Evolutionary conservation across 2,888 invertebrate species (phyloP).

Genomic region (Acrocyrtus sp.): DNA sequence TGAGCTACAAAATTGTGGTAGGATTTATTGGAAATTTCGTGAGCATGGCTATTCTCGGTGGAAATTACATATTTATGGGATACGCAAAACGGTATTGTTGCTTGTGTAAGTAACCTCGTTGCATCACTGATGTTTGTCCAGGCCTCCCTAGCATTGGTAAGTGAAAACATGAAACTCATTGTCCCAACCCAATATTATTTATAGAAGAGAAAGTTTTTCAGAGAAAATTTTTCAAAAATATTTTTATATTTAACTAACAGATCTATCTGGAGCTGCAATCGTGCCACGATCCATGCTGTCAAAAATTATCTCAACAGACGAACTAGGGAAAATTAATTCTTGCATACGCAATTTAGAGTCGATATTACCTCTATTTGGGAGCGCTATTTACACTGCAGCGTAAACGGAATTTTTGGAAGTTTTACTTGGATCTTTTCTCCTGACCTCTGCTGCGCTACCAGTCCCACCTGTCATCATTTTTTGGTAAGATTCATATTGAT

Average conservation of each 20-base stretch:
- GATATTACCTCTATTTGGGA: constrained; percentile 73
- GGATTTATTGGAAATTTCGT: constrained; percentile 61
- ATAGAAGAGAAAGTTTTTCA: neutral
- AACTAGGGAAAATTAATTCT: constrained; percentile 79
- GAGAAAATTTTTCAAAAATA: neutral
- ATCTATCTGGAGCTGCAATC: constrained; percentile 48
- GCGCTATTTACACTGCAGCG: constrained; percentile 74
- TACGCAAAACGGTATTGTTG: constrained; percentile 52
- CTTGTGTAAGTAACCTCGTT: constrained; percentile 36
- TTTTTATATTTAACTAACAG: no score
- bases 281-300: constrained; percentile 78
- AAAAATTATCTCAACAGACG: constrained; percentile 77
- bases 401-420: constrained; percentile 72
- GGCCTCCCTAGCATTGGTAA: constrained; percentile 46
- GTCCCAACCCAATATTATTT: neutral
- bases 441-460: constrained; percentile 71
- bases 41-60: constrained; percentile 55
- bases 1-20: constrained; percentile 58
- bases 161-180: neutral
- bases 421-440: constrained; percentile 73
- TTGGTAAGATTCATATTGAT: constrained; percentile 54
- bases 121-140: constrained; percentile 40
- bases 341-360: constrained; percentile 76
- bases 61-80: constrained; percentile 51
- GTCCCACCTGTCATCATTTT: constrained; percentile 54